These are phyloP conservation scores for Subacronicta megacephala DNA, from an alignment of 2,888 invertebrate genomes.

Conservation along the genomic window DNA sequence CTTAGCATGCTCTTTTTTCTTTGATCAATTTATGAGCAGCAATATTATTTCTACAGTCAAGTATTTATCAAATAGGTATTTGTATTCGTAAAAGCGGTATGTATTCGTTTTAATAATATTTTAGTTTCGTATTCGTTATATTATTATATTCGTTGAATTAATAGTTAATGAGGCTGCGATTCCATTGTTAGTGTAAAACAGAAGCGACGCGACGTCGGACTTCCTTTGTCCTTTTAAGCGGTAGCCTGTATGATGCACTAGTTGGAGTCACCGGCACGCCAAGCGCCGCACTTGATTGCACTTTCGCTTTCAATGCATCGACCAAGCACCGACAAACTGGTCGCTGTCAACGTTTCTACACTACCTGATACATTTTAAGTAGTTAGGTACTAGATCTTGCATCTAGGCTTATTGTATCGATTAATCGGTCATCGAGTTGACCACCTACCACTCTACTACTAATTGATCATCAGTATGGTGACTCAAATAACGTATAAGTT, in stretches of 20 bases:
- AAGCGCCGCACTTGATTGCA: slow-evolving; percentile 72
- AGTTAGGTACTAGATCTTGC: slow-evolving; percentile 5
- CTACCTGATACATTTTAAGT: slow-evolving; percentile 36
- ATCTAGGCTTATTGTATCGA: no score
- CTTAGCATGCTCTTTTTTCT: no score
- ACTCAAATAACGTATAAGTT: not conserved
- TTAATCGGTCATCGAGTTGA: not conserved
- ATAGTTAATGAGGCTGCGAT: slow-evolving; percentile 34
- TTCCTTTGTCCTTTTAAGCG: slow-evolving; percentile 72
- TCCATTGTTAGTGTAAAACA: slow-evolving; percentile 54
- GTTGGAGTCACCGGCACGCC: slow-evolving; percentile 52
- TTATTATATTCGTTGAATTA: no score
- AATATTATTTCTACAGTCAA: no score
- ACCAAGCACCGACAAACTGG: slow-evolving; percentile 55
- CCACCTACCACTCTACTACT: no score
- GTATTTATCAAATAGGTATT: no score
- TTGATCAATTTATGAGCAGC: no score
- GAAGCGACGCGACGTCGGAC: slow-evolving; percentile 58
- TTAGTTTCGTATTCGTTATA: no score
- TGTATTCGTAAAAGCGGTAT: no score
- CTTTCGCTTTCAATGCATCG: slow-evolving; percentile 80
- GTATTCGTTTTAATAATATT: no score
- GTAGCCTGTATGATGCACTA: slow-evolving; percentile 57
- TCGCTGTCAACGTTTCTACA: slow-evolving; percentile 37
- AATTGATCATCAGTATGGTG: not conserved